These are phyloP conservation scores for Pungitius pungitius DNA, from an alignment of 2,113 vertebrate species.

Conservation along the genomic window DNA sequence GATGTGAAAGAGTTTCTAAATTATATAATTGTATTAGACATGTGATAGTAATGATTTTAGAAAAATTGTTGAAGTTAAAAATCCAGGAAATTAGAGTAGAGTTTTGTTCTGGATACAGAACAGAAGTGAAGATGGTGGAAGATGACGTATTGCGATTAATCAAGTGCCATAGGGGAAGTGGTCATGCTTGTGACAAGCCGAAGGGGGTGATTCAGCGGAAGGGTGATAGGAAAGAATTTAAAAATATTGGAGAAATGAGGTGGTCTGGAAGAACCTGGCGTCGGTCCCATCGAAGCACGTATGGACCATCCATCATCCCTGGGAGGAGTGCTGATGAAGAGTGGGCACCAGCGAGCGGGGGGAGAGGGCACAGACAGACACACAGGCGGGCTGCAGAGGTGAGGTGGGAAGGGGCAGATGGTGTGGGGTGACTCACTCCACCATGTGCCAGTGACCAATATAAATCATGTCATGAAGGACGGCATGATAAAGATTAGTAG, in stretches of 20 bases:
- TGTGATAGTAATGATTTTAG: neutral
- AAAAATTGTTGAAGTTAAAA: slow-evolving; percentile 14
- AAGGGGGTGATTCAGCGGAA: slow-evolving; percentile 70
- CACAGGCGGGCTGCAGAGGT: slow-evolving; percentile 73
- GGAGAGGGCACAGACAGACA: slow-evolving; percentile 62
- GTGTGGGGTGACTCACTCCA: slow-evolving; percentile 76
- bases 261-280: slow-evolving; percentile 64
- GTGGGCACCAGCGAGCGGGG: slow-evolving; percentile 64
- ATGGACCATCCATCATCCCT: slow-evolving; percentile 73
- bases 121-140: slow-evolving; percentile 40
- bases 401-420: slow-evolving; percentile 78
- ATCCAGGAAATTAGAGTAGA: slow-evolving; percentile 38
- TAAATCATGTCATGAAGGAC: slow-evolving; percentile 61
- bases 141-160: slow-evolving; percentile 56
- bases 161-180: slow-evolving; percentile 57
- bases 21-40: neutral
- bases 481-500: slow-evolving; percentile 48
- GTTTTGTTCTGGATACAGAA: slow-evolving; percentile 46
- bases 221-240: slow-evolving; percentile 71
- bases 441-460: slow-evolving; percentile 71
- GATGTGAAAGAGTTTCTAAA: neutral
- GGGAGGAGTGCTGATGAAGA: slow-evolving; percentile 71
- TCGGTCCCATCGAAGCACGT: slow-evolving; percentile 62
- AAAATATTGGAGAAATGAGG: slow-evolving; percentile 72
- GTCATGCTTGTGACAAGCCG: slow-evolving; percentile 48